These are phyloP conservation scores for Melanophora roralis DNA, from an alignment of 2,888 invertebrate species.

Conservation along the genomic window DNA sequence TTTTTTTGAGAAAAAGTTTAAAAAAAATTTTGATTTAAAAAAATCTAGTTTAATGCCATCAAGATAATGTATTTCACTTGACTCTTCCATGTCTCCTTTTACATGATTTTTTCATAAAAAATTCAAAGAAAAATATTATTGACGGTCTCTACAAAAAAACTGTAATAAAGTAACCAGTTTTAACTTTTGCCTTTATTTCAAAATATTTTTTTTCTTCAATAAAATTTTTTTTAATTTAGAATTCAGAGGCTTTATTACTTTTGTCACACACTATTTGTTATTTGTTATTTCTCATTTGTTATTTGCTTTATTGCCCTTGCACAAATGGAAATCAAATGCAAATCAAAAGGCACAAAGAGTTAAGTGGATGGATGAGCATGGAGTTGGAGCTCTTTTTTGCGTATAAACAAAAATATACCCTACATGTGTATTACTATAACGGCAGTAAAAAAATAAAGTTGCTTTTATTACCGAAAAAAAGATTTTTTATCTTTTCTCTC, in stretches of 20 bases:
- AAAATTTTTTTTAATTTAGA: too few species aligned
- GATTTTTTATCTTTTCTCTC: slow-evolving; percentile 32
- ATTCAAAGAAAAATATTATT: too few species aligned
- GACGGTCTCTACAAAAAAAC: too few species aligned
- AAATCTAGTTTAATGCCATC: too few species aligned
- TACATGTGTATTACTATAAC: neutral
- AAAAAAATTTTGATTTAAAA: too few species aligned
- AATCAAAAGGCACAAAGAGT: neutral
- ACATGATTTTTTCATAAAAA: too few species aligned
- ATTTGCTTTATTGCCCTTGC: slow-evolving; percentile 27
- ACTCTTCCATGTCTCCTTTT: too few species aligned
- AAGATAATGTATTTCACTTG: too few species aligned
- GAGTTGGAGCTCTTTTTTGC: neutral
- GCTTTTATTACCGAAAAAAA: slow-evolving; percentile 32
- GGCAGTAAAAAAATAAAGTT: neutral
- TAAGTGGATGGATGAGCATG: neutral
- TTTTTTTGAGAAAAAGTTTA: too few species aligned
- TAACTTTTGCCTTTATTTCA: too few species aligned
- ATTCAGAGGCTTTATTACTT: neutral
- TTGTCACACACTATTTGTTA: neutral
- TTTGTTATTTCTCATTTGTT: slow-evolving; percentile 21
- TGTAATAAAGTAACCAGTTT: too few species aligned
- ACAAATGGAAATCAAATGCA: slow-evolving; percentile 22
- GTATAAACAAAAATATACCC: neutral
- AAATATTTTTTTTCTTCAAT: too few species aligned